Evolutionary conservation across 2,113 vertebrate genomes (phyloP), one percentile per base, ranked within the genome.

Genomic region (Urocynchramus pylzowi): DNA sequence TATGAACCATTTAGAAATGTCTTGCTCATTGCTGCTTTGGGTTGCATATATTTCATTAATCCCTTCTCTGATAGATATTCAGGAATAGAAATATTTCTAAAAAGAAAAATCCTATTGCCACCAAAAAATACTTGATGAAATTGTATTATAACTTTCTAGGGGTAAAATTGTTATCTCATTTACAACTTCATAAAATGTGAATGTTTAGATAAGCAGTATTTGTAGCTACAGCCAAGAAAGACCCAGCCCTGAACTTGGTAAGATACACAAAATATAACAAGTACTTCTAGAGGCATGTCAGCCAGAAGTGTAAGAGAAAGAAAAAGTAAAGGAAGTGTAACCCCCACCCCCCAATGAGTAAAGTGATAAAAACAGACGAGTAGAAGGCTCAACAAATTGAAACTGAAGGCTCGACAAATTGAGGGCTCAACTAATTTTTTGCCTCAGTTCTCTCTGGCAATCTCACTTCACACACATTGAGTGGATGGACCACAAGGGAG

Each of bases 271-370:
- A 45, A 33, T 39, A 49, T 16, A 71, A 3, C 11, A 82, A 83
- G 22, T 33, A 31, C 14, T 84, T 76, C 35, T 37, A 17, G 13
- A 70, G 12, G 23, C 2, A 22, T 20, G 31, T 49, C 44, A 90
- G 33, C 18, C 39, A 65, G 56, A 83, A 79, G 50, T 2, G 0
- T 10, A 60, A 61, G 10, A 63, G 35, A 50, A 77, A 42, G 60
- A 53, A 64, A 42, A 53, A 44, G 61, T 50, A 39, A 67, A 83
- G n/a, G 22, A 69, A 60, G 9, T 23, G 7, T 24, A 69, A 16
- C 15, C 4, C 7, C 2, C 2, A 23, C 6, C 7, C 10, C 5
- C 5, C 2, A 7, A 28, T 6, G 28, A 54, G 33, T 15, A 79
- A 70, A 37, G 11, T 7, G 2, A 19, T 78, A 73, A 73, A 26